These are phyloP conservation scores for Dione juno DNA, from an alignment of 2,888 invertebrate species.

Conservation along the genomic window DNA sequence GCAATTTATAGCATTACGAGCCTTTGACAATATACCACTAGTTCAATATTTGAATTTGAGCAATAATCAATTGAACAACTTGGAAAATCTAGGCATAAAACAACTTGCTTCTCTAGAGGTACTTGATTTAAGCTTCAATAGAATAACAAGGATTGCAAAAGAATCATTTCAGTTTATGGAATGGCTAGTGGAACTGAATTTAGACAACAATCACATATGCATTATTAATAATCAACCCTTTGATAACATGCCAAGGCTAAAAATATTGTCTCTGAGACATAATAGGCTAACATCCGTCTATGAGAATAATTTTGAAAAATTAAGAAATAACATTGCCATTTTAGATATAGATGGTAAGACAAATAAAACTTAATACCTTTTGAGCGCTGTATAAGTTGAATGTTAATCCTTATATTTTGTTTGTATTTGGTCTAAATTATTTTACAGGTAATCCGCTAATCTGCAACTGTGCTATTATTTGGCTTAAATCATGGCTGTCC, in stretches of 20 bases:
- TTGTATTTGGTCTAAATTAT: constrained; percentile 12
- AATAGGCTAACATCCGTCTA: constrained; percentile 89
- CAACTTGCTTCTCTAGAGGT: constrained; percentile 91
- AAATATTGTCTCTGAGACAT: constrained; percentile 89
- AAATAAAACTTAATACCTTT: background rate
- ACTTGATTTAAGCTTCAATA: constrained; percentile 92
- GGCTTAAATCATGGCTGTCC: constrained; percentile 92
- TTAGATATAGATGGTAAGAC: constrained; percentile 91
- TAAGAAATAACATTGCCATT: constrained; percentile 91
- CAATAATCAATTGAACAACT: constrained; percentile 88
- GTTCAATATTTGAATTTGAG: constrained; percentile 92
- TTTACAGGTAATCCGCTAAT: constrained; percentile 90
- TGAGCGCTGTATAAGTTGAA: background rate
- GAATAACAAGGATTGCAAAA: constrained; percentile 87
- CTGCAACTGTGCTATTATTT: constrained; percentile 91
- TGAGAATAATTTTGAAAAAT: constrained; percentile 88
- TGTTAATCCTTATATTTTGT: background rate
- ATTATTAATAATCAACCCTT: constrained; percentile 91
- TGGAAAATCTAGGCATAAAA: constrained; percentile 89
- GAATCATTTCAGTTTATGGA: constrained; percentile 89
- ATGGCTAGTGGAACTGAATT: constrained; percentile 93
- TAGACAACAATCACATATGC: constrained; percentile 93
- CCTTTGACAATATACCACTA: constrained; percentile 90
- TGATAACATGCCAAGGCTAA: constrained; percentile 92
- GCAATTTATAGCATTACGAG: constrained; percentile 87